Evolutionary conservation across 2,888 invertebrate species (phyloP).

Genomic region (Acanthosepion esculentum): DNA sequence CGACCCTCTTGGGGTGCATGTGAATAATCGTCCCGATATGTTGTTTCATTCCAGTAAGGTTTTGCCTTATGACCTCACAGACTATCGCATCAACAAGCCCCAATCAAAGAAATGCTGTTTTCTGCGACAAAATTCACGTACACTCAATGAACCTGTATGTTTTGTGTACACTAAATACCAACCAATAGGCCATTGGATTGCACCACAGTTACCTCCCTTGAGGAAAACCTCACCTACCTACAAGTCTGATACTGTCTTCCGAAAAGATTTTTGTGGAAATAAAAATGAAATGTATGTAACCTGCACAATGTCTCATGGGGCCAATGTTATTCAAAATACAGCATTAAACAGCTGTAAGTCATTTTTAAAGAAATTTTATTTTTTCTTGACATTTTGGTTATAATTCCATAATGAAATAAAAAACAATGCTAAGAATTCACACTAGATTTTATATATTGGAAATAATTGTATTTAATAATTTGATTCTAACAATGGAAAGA

Average conservation of each 20-base stretch:
- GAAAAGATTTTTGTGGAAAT: conserved; percentile 59
- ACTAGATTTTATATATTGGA: neutral
- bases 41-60: conserved; percentile 51
- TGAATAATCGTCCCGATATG: conserved; percentile 49
- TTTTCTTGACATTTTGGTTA: neutral
- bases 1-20: neutral
- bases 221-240: conserved; percentile 60
- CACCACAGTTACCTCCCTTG: conserved; percentile 70
- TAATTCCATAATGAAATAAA: neutral
- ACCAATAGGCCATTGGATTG: conserved; percentile 58
- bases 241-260: conserved; percentile 66
- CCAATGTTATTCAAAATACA: neutral
- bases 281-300: neutral
- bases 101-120: conserved; percentile 69
- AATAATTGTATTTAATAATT: too few relatives aligned
- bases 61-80: conserved; percentile 53
- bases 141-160: conserved; percentile 72
- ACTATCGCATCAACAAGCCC: conserved; percentile 65
- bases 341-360: neutral
- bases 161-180: conserved; percentile 64
- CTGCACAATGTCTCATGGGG: neutral
- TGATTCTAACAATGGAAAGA: too few relatives aligned
- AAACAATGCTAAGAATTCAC: neutral
- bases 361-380: neutral
- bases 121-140: conserved; percentile 68